These are phyloP conservation scores for Pomatostomus ruficeps DNA, from an alignment of 2,113 vertebrate genomes.

Conservation along the genomic window DNA sequence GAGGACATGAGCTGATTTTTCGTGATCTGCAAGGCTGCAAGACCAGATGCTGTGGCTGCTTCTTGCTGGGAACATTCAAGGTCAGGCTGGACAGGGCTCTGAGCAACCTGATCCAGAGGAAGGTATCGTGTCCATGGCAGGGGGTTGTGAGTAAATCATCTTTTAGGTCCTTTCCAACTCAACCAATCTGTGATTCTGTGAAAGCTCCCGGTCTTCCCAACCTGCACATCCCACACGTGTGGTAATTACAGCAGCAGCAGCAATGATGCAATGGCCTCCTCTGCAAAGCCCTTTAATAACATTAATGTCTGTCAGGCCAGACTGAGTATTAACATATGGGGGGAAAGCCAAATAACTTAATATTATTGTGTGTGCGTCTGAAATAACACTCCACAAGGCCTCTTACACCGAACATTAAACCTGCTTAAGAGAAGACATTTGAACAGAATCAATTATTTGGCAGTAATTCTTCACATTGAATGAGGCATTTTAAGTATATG, in stretches of 20 bases:
- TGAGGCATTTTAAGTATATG: background rate
- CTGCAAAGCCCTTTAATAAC: background rate
- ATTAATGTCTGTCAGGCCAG: background rate
- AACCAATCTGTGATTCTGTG: background rate
- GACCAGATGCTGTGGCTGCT: background rate
- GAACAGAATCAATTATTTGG: conserved; percentile 29
- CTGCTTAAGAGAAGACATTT: conserved; percentile 1
- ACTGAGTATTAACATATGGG: background rate
- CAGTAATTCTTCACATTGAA: background rate
- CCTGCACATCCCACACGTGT: background rate
- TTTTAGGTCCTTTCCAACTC: background rate
- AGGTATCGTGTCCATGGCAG: background rate
- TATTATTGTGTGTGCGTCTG: background rate
- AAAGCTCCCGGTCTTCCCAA: background rate
- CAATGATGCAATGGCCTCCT: background rate
- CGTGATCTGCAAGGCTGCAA: background rate
- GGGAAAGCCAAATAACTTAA: conserved; percentile 22
- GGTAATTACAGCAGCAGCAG: background rate
- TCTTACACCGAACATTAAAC: background rate
- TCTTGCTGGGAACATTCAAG: background rate
- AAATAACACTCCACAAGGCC: conserved; percentile 18
- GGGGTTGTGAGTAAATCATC: background rate
- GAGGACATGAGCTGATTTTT: background rate
- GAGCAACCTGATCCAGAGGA: background rate
- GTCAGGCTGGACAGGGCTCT: background rate